Percentiles rank a stretch among this genome's conserved stretches.
phyloP scores from a whole-genome alignment of 1,140 invertebrate species.

The Pissodes strobi region DNA sequence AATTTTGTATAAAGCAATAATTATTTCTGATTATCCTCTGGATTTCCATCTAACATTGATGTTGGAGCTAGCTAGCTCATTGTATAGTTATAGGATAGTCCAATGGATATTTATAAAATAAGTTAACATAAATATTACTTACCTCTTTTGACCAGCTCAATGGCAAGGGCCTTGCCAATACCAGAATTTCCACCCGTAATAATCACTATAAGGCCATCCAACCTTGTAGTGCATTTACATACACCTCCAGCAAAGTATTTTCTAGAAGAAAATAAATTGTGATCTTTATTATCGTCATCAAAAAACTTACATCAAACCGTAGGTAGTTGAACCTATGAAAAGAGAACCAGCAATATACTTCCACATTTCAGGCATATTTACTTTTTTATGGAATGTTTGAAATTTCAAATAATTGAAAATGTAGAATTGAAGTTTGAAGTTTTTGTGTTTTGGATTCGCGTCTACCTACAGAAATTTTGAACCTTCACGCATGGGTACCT shows the following conservation, averaged over 20 bases:
- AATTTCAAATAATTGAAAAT: no score
- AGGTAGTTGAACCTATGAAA: constrained; percentile 45
- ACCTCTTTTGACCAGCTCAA: constrained; percentile 57
- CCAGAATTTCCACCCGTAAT: constrained; percentile 67
- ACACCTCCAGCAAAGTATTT: constrained; percentile 52
- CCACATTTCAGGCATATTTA: constrained; percentile 40
- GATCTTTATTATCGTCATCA: constrained; percentile 8
- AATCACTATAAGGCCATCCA: constrained; percentile 62
- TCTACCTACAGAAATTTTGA: no score
- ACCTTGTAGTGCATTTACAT: constrained; percentile 51
- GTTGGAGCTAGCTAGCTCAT: no score
- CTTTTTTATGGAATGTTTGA: no score
- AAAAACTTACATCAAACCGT: constrained; percentile 48
- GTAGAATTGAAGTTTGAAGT: no score
- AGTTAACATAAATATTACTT: neutral
- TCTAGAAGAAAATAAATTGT: constrained; percentile 40
- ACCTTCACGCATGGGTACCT: no score
- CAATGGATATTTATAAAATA: no score
- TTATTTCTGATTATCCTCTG: no score
- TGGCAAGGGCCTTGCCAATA: constrained; percentile 63
- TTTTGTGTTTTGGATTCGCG: no score
- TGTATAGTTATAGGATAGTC: no score
- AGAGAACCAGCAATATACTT: constrained; percentile 47
- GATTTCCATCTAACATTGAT: no score
- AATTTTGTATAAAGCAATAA: no score